These are phyloP conservation scores for Ashinkailepas kermadecensis DNA, from an alignment of 2,888 invertebrate species.

Conservation along the genomic window DNA sequence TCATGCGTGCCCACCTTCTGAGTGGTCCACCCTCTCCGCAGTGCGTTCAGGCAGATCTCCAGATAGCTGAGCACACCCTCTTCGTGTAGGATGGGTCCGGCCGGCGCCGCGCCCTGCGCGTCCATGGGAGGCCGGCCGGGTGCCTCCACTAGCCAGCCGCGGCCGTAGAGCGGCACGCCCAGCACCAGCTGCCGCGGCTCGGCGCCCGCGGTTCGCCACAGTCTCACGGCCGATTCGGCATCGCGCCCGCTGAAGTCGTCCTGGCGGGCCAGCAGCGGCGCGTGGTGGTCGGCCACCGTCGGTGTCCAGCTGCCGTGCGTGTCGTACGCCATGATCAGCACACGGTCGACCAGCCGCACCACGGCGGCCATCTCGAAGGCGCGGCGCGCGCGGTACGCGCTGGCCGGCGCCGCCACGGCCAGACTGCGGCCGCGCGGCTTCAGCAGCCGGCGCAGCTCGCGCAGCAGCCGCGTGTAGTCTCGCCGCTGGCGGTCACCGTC, in stretches of 20 bases:
- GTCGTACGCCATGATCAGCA: conserved; percentile 79
- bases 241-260: not conserved
- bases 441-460: not conserved
- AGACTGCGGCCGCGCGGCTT: conserved; percentile 52
- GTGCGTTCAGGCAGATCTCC: not conserved
- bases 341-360: conserved; percentile 55
- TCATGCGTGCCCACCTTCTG: not conserved
- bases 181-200: conserved; percentile 71
- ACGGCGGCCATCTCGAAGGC: conserved; percentile 63
- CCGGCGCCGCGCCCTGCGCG: not conserved
- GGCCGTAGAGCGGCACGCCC: conserved; percentile 83
- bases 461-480: not conserved
- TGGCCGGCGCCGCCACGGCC: conserved; percentile 77
- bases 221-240: not conserved
- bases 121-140: not conserved
- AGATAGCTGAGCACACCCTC: not conserved
- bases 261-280: conserved; percentile 51
- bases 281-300: conserved; percentile 64
- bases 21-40: not conserved
- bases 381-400: conserved; percentile 77
- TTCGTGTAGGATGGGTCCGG: not conserved
- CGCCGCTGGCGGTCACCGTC: conserved; percentile 41
- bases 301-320: conserved; percentile 81
- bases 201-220: conserved; percentile 77
- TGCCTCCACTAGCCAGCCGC: not conserved